Conservation (phyloP, 2,888 invertebrate species). For the Spodoptera exigua region DNA sequence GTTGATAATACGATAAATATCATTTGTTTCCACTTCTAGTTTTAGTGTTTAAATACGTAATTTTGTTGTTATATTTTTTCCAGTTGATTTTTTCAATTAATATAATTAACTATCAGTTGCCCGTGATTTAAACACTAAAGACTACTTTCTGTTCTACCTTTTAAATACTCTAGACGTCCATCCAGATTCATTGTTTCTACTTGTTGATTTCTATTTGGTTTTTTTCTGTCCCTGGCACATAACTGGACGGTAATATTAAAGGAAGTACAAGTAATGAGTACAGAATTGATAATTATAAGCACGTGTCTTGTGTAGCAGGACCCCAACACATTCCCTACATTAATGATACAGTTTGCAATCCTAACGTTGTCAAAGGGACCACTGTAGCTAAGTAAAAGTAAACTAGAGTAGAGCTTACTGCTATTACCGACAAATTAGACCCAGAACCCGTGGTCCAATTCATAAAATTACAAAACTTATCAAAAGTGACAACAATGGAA, state of each 20-base stretch:
- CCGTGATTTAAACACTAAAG: conserved; percentile 13
- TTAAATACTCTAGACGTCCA: conserved; percentile 43
- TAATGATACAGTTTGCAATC: conserved; percentile 68
- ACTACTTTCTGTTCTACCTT: conserved; percentile 3
- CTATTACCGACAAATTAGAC: conserved; percentile 55
- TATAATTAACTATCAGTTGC: no score
- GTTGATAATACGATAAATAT: conserved; percentile 31
- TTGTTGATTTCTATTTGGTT: conserved; percentile 82
- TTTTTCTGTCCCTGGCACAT: conserved; percentile 86
- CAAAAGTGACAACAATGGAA: conserved; percentile 74
- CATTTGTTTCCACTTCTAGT: conserved; percentile 12
- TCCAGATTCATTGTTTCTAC: conserved; percentile 70
- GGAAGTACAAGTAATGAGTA: conserved; percentile 89
- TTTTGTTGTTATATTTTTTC: no score
- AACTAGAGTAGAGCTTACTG: conserved; percentile 74
- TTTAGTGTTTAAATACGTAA: conserved; percentile 28
- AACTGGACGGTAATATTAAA: conserved; percentile 80
- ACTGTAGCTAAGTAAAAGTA: conserved; percentile 72
- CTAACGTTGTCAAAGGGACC: conserved; percentile 81
- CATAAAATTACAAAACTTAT: conserved; percentile 51
- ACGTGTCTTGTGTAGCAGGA: conserved; percentile 87
- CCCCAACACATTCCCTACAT: conserved; percentile 81
- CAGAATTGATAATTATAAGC: conserved; percentile 84
- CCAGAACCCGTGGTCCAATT: conserved; percentile 59
- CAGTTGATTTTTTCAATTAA: no score